phyloP scores from a whole-genome alignment of 2,113 vertebrate species.

The Mastomys coucha region DNA sequence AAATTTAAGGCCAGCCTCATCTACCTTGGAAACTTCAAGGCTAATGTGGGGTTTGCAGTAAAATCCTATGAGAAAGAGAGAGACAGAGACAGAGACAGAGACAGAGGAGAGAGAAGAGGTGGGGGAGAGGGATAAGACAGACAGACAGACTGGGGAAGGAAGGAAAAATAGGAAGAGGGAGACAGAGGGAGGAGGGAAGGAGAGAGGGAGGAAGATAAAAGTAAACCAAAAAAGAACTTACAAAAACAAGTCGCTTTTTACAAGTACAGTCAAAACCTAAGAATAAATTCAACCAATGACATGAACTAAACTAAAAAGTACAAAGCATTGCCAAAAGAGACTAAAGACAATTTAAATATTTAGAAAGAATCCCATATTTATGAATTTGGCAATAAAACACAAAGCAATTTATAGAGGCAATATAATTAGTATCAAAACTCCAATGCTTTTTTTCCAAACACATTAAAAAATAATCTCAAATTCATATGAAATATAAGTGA shows the following conservation, averaged over 20 bases:
- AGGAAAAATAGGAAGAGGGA: background rate
- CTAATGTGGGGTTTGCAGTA: background rate
- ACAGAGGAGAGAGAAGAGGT: fast-evolving
- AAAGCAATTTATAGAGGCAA: background rate
- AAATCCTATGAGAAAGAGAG: background rate
- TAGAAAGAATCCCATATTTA: background rate
- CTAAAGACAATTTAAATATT: background rate
- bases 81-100: background rate
- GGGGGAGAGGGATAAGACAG: background rate
- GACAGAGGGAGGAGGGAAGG: fast-evolving
- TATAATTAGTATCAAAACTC: background rate
- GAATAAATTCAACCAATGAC: background rate
- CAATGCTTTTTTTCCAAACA: background rate
- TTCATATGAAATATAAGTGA: background rate
- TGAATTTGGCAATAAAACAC: background rate
- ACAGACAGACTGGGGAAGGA: too few relatives aligned
- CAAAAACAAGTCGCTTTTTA: background rate
- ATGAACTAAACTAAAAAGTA: background rate
- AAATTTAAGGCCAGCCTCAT: background rate
- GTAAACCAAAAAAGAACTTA: background rate
- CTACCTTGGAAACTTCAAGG: background rate
- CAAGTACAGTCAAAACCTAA: background rate
- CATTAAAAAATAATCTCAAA: background rate
- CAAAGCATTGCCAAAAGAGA: background rate
- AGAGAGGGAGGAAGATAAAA: background rate